Evolutionary conservation across 2,797 vertebrate genomes (phyloP).

Genomic region (Enteromius thamalakanensis): DNA sequence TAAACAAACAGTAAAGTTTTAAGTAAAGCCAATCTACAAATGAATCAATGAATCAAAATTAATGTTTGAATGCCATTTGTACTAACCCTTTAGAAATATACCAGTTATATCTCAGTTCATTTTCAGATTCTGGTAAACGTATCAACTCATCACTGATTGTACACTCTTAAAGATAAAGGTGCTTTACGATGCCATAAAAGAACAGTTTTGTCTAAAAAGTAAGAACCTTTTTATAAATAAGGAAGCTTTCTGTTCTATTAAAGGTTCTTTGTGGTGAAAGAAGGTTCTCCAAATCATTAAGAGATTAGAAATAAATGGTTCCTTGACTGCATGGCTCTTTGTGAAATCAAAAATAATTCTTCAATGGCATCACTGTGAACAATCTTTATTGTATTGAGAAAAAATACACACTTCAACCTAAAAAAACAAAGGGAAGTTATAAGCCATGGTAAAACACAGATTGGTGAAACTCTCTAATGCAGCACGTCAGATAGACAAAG

Average conservation of each 20-base stretch:
- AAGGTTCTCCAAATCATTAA: too few species aligned
- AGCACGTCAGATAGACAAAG: conserved; percentile 10
- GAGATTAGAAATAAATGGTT: too few species aligned
- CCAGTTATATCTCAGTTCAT: neutral
- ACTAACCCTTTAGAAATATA: neutral
- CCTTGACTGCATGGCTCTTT: too few species aligned
- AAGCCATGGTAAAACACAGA: neutral
- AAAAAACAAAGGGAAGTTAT: neutral
- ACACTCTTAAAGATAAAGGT: neutral
- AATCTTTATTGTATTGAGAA: too few species aligned
- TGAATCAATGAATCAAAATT: too few species aligned
- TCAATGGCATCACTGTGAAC: too few species aligned
- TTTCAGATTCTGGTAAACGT: neutral
- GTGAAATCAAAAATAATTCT: too few species aligned
- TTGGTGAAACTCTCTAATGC: neutral
- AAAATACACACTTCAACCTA: neutral
- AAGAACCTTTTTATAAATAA: too few species aligned
- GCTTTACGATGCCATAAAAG: too few species aligned
- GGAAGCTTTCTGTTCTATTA: too few species aligned
- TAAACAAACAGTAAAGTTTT: neutral
- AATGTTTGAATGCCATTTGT: neutral
- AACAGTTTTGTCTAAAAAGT: too few species aligned
- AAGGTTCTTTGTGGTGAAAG: too few species aligned
- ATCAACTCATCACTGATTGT: neutral
- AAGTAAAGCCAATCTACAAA: neutral